Evolutionary conservation across 2,797 vertebrate species (phyloP).

Genomic region (Semaprochilodus insignis): DNA sequence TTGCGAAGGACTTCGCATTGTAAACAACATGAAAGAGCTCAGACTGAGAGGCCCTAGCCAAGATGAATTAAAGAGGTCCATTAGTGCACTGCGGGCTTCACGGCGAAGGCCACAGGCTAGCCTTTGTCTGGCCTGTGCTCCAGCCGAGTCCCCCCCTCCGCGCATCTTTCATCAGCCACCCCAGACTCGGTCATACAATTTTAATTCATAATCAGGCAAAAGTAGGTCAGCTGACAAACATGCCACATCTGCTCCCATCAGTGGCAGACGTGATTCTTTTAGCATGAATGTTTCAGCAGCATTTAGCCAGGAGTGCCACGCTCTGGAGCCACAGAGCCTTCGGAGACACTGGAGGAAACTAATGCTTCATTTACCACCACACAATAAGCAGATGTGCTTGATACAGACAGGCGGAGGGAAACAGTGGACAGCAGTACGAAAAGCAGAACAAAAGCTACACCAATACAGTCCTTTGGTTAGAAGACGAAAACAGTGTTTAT

Average conservation of each 20-base stretch:
- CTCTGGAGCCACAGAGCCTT: conserved; percentile 36
- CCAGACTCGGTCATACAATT: conserved; percentile 79
- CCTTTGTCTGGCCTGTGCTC: conserved; percentile 30
- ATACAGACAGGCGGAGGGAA: background rate
- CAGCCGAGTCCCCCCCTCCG: conserved; percentile 50
- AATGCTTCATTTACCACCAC: conserved; percentile 28
- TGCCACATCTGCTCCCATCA: conserved; percentile 82
- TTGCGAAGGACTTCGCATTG: background rate
- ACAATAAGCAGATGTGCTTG: conserved; percentile 7
- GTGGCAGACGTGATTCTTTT: conserved; percentile 60
- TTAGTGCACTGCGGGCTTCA: conserved; percentile 42
- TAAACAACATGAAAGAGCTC: conserved; percentile 34
- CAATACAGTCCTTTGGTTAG: background rate
- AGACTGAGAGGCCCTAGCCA: conserved; percentile 34
- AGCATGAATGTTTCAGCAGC: conserved; percentile 70
- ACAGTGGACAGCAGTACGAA: background rate
- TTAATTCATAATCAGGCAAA: conserved; percentile 82
- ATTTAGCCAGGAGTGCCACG: conserved; percentile 50
- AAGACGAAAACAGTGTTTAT: background rate
- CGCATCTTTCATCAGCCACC: conserved; percentile 76
- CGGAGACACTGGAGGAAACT: conserved; percentile 5
- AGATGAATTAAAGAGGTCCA: conserved; percentile 48
- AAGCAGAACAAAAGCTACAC: background rate
- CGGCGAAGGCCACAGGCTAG: conserved; percentile 48
- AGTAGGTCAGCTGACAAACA: conserved; percentile 84